Evolutionary conservation across 37 sponge, comb jelly and placozoan genomes (phyloP).

Genomic region (Diacarnus erythraeanus): DNA sequence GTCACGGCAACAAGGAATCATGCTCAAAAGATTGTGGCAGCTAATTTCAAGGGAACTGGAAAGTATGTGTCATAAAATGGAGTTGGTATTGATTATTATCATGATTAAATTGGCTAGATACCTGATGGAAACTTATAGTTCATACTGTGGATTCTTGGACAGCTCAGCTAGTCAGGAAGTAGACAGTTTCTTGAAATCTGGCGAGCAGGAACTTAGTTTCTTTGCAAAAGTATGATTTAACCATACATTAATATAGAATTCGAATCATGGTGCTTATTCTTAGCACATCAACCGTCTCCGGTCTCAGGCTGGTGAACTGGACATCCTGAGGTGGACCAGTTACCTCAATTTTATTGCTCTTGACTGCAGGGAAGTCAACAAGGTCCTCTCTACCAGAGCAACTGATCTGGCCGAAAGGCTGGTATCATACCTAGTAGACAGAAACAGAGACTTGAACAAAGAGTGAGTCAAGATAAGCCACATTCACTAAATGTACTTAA

Average conservation of each 20-base stretch:
- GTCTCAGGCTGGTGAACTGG: constrained; percentile 49
- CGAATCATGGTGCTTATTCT: background rate
- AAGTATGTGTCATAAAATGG: background rate
- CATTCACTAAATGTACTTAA: background rate
- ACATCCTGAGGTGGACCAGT: constrained; percentile 55
- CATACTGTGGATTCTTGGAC: constrained; percentile 68
- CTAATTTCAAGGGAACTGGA: constrained; percentile 60
- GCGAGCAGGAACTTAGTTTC: constrained; percentile 64
- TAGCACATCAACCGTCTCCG: constrained; percentile 73
- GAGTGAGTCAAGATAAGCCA: constrained; percentile 45
- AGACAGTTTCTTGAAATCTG: constrained; percentile 73
- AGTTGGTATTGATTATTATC: background rate
- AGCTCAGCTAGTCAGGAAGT: constrained; percentile 72
- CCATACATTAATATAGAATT: background rate
- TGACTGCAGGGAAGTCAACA: constrained; percentile 75
- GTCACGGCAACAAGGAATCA: constrained; percentile 50
- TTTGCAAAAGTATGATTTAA: constrained; percentile 63
- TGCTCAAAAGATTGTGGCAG: constrained; percentile 24
- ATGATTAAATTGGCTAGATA: constrained; percentile 18
- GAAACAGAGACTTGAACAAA: constrained; percentile 85
- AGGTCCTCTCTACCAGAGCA: constrained; percentile 33
- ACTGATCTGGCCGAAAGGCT: constrained; percentile 54
- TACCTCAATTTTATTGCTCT: constrained; percentile 79
- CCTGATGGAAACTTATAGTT: constrained; percentile 45
- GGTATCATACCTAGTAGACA: constrained; percentile 46